Base-by-base conservation (phyloP, 2,888 invertebrate species). In the Drosophila cognata region DNA sequence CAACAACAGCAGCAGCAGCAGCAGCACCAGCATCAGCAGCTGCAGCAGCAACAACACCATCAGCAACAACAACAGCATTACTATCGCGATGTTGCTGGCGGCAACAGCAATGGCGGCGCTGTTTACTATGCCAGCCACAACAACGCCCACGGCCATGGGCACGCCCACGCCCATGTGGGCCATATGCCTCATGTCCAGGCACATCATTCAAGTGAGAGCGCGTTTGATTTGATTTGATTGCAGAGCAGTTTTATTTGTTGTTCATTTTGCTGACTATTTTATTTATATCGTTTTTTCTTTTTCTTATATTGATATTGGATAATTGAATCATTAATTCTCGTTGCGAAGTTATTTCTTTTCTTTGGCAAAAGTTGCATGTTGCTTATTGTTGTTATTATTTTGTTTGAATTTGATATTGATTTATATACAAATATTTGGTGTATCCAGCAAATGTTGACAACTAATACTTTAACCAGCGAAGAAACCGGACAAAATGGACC, bases 181-280 rank as follows among this genome's bases (percentile, higher is more conserved):
- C 75, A 77, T 56, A 65, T 77, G 66, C 80, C 72, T 68, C 85
- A 82, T 70, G 78, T 64, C 72, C 86, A 78, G 77, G 71, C 74
- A 71, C 91, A 90, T 81, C 90, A 92, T 82, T 83, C 92, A 92
- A 92, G 92, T 92, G 92, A 92, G 92, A 79, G 82, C 87, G 91
- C 88, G 83, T 90, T 86, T 81, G 79, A 81, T 79, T 79, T 81
- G 72, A 82, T 71, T 89, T 79, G 82, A 66, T 71, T 74, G 82
- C 88, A 73, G 71, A 71, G 68, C 71, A 68, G 60, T 59, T 64
- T 33, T 73, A 72, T 63, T 66, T 74, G 52, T 57, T 68, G 70
- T 68, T 51, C 31, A 60, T 59, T 69, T 79, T 76, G 65, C 56
- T 62, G 69, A 71, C 41, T 71, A 71, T 52, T 61, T 63, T 16